Base-by-base conservation (phyloP, 2,888 invertebrate species). In the Apamea crenata region DNA sequence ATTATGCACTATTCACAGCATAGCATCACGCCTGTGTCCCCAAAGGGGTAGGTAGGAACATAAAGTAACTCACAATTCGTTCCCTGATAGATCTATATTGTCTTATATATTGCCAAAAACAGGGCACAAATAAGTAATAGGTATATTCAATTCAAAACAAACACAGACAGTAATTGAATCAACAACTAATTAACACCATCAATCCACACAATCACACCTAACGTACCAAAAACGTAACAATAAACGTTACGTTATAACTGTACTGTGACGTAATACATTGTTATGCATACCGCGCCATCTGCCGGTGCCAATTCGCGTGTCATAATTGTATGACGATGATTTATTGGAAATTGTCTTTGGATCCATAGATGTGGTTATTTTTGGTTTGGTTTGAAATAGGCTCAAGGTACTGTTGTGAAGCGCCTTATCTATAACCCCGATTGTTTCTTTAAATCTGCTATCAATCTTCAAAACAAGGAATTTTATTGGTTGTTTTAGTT, bases 241-340 rank as follows among this genome's bases (percentile, higher is more conserved):
- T 87, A 76, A 81, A 81, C 29, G 80, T 86, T 88, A 88, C 87
- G 81, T 83, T 89, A 82, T 89, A 89, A 89, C 88, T 88, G 88
- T 89, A 81, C 70, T 68, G 25, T 83, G 88, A 87, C 83, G 87
- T 77, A 69, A 76, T 8, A 40, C 53, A 83, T 89, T 88, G 65
- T 73, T 65, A 89, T 89, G 87, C 88, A 85, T 74, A 61, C 81
- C 82, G 78, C 72, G 83, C 32, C 50, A 81, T 75, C 61, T 81
- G 53, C 12, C 56, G 74, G 78, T 89, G 80, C 78, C 74, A 74
- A 86, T 47, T 14, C 18, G 67, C 78, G 40, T 87, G 82, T 89
- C 88, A 88, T 89, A 89, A 85, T 83, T 80, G 69, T 78, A 78
- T 74, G 56, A 77, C 36, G 53, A 36, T 67, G 84, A 80, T 83